These are phyloP conservation scores for Poeciliopsis occidentalis DNA, from an alignment of 2,113 vertebrate genomes.

Conservation along the genomic window DNA sequence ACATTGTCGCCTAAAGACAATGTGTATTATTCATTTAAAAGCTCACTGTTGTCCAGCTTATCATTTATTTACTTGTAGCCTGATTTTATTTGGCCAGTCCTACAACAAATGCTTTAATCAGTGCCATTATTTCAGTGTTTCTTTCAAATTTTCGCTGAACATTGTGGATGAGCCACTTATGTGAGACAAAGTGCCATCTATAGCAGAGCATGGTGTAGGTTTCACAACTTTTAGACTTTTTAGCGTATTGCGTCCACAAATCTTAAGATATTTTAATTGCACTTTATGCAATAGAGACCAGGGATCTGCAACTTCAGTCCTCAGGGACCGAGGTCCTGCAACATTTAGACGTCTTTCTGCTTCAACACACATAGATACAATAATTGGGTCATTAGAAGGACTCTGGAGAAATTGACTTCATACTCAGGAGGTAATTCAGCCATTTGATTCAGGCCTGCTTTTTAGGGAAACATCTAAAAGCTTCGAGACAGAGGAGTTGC, in stretches of 20 bases:
- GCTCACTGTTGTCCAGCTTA: slow-evolving; percentile 51
- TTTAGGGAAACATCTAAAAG: no score
- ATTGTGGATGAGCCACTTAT: not conserved
- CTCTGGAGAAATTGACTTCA: no score
- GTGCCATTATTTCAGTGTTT: slow-evolving; percentile 29
- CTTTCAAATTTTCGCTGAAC: not conserved
- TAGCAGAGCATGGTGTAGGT: no score
- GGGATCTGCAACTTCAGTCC: no score
- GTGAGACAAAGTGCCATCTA: not conserved
- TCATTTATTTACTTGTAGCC: slow-evolving; percentile 59
- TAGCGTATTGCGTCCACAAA: not conserved
- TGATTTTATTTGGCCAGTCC: slow-evolving; percentile 51
- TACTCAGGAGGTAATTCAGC: no score
- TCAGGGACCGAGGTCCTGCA: no score
- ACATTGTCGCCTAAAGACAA: slow-evolving; percentile 56
- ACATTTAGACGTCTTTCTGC: no score
- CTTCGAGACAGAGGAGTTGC: no score
- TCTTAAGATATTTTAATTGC: not conserved
- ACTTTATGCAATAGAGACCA: not conserved
- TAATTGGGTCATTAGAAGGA: no score
- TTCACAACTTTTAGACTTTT: not conserved
- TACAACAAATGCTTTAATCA: slow-evolving; percentile 47
- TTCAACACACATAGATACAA: no score
- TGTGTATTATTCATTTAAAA: slow-evolving; percentile 62
- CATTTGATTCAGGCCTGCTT: no score